Evolutionary conservation across 2,888 invertebrate species (phyloP).

Genomic region (Apodemia duryi): DNA sequence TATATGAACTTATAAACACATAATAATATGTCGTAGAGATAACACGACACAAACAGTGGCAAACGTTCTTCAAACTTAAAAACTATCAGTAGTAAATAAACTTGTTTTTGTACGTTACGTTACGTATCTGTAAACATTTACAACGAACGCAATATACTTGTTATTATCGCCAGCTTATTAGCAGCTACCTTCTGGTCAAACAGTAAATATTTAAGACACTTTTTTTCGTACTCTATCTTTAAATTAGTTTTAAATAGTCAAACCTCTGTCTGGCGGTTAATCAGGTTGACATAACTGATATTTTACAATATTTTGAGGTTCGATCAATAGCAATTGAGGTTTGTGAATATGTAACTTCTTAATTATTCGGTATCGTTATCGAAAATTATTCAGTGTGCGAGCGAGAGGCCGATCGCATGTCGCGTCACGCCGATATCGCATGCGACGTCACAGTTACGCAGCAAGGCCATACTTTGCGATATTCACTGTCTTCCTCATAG

Average conservation of each 20-base stretch:
- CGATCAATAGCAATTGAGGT: conserved; percentile 12
- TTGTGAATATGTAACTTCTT: conserved; percentile 21
- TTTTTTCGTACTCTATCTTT: background rate
- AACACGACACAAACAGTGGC: background rate
- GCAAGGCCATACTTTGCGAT: conserved; percentile 35
- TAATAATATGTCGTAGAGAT: background rate
- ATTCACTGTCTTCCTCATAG: conserved; percentile 51
- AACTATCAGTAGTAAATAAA: conserved; percentile 1
- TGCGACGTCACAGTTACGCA: conserved; percentile 60
- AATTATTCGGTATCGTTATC: conserved; percentile 22
- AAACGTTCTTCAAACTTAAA: background rate
- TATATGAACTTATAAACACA: background rate
- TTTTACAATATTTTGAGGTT: background rate
- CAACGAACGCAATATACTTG: conserved; percentile 15
- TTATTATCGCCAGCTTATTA: conserved; percentile 15
- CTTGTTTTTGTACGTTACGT: conserved; percentile 18
- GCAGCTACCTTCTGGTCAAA: background rate
- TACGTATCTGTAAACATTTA: conserved; percentile 18
- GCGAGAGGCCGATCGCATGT: conserved; percentile 29
- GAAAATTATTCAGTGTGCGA: conserved; percentile 23
- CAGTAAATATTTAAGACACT: background rate
- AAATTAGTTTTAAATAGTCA: background rate
- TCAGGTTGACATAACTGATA: background rate
- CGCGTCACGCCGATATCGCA: conserved; percentile 56
- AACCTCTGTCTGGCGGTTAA: background rate